phyloP scores from a whole-genome alignment of 2,797 vertebrate species.

The Tympanoctomys barrerae region DNA sequence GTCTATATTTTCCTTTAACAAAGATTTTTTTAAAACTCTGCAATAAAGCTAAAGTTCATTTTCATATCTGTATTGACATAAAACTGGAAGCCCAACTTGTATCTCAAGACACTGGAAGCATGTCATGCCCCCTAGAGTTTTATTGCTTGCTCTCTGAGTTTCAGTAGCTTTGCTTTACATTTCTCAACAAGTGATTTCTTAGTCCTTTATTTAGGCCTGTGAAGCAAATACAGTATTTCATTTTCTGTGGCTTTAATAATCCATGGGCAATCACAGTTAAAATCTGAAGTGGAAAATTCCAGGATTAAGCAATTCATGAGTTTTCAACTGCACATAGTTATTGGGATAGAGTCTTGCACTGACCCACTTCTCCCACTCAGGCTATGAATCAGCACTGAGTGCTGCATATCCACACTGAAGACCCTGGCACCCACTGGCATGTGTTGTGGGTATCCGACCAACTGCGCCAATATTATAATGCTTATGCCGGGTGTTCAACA shows the following conservation, averaged over 20 bases:
- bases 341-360: neutral
- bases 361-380: neutral
- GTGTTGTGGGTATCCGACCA: neutral
- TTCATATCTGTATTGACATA: neutral
- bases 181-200: neutral
- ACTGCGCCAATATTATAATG: rapidly evolving
- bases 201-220: neutral
- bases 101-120: neutral
- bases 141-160: neutral
- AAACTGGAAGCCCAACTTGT: neutral
- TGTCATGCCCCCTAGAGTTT: neutral
- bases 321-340: neutral
- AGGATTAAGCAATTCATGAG: neutral
- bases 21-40: neutral
- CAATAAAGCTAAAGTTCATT: neutral
- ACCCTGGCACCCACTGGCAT: rapidly evolving
- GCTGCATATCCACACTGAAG: no score
- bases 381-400: neutral
- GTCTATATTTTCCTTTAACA: neutral
- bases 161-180: neutral
- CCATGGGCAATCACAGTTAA: neutral
- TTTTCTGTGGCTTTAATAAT: neutral
- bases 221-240: neutral
- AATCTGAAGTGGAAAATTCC: neutral
- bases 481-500: neutral